These are phyloP conservation scores for Aplocera efformata DNA, from an alignment of 2,888 invertebrate genomes.

Conservation along the genomic window DNA sequence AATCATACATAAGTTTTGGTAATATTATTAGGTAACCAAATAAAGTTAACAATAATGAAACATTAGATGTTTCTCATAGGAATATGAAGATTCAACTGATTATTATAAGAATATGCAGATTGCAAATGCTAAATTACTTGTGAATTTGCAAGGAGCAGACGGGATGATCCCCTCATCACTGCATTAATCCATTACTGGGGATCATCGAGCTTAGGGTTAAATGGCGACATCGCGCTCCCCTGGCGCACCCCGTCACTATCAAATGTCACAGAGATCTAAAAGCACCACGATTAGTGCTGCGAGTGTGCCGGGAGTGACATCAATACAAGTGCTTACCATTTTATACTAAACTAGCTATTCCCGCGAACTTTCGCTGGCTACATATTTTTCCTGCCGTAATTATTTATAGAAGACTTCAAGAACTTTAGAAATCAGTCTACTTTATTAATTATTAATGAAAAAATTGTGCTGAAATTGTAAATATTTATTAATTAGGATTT, in stretches of 20 bases:
- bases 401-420: too few species aligned
- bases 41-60: too few species aligned
- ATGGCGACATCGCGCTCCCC: slow-evolving; percentile 59
- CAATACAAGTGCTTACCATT: slow-evolving; percentile 5
- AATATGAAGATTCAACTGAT: background rate
- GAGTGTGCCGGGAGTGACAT: slow-evolving; percentile 25
- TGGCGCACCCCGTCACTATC: slow-evolving; percentile 58
- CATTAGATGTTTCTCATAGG: too few species aligned
- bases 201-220: slow-evolving; percentile 70
- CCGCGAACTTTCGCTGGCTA: too few species aligned
- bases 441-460: too few species aligned
- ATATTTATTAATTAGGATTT: too few species aligned
- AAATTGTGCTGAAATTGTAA: too few species aligned
- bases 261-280: slow-evolving; percentile 65
- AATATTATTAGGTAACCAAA: too few species aligned
- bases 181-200: slow-evolving; percentile 65
- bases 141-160: slow-evolving; percentile 1
- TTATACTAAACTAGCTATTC: too few species aligned
- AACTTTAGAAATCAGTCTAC: too few species aligned
- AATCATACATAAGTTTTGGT: too few species aligned
- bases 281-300: slow-evolving; percentile 49
- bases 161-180: slow-evolving; percentile 19
- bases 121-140: background rate
- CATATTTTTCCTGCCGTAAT: too few species aligned
- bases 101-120: slow-evolving; percentile 6